These are phyloP conservation scores for Ornithoptera alexandrae DNA, from an alignment of 2,888 invertebrate genomes.

Conservation along the genomic window DNA sequence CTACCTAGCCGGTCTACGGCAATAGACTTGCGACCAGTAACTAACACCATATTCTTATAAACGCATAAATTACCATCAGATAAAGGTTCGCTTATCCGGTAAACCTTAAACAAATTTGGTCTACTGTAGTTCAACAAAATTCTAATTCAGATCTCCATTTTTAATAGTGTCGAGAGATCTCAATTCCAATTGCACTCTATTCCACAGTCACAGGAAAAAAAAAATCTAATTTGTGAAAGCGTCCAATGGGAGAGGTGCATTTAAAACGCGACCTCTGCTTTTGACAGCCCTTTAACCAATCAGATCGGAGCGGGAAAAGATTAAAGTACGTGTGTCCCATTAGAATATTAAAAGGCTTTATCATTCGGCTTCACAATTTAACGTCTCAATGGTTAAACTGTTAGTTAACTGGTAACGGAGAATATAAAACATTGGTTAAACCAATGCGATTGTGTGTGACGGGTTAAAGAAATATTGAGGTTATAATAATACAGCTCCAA, in stretches of 20 bases:
- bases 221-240: constrained; percentile 51
- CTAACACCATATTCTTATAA: no score
- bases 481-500: no score
- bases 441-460: not conserved
- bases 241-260: constrained; percentile 66
- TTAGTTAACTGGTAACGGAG: constrained; percentile 21
- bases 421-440: not conserved
- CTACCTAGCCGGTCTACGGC: no score
- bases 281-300: constrained; percentile 73
- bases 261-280: constrained; percentile 67
- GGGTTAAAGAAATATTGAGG: not conserved
- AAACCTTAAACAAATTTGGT: not conserved
- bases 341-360: constrained; percentile 61
- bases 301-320: constrained; percentile 64
- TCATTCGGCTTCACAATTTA: constrained; percentile 37
- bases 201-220: constrained; percentile 25
- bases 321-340: constrained; percentile 61
- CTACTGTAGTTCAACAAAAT: not conserved
- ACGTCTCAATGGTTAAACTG: constrained; percentile 24
- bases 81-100: no score
- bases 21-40: no score
- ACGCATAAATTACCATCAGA: no score
- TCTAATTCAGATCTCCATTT: constrained; percentile 45
- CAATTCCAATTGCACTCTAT: constrained; percentile 26
- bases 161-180: constrained; percentile 3